Percentiles rank a stretch among this genome's conserved stretches.
These are phyloP conservation scores for Bruchidius siliquastri DNA, from an alignment of 2,888 invertebrate species.

Conservation along the genomic window DNA sequence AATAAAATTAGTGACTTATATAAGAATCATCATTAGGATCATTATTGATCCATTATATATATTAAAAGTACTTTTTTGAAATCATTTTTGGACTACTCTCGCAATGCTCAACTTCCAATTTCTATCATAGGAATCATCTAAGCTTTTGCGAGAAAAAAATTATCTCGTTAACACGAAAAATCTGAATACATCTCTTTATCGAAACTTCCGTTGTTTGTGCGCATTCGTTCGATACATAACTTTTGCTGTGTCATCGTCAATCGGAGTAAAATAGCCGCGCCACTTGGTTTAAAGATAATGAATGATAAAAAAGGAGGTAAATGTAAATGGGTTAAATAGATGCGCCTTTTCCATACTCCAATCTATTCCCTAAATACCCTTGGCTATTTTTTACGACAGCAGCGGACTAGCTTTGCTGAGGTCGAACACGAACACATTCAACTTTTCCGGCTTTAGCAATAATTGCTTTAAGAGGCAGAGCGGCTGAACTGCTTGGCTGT, in stretches of 20 bases:
- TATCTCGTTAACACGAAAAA: too few relatives aligned
- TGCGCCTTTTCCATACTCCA: background rate
- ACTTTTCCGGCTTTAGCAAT: background rate
- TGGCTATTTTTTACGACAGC: background rate
- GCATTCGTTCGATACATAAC: too few relatives aligned
- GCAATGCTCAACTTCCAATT: too few relatives aligned
- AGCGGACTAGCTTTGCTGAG: background rate
- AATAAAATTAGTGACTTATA: too few relatives aligned
- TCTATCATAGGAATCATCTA: too few relatives aligned
- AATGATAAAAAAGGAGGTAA: background rate
- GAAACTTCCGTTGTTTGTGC: too few relatives aligned
- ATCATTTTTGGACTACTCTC: too few relatives aligned
- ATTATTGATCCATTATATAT: too few relatives aligned
- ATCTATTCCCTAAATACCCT: background rate
- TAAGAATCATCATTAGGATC: too few relatives aligned
- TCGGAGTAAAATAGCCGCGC: background rate
- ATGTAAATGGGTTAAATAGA: background rate
- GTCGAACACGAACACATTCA: background rate
- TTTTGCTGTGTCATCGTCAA: background rate
- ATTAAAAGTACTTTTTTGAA: too few relatives aligned
- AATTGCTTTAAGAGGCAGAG: background rate
- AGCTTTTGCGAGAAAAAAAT: too few relatives aligned
- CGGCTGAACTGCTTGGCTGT: background rate
- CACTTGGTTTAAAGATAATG: background rate
- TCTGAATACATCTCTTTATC: too few relatives aligned